These are phyloP conservation scores for Drosophila barbarae DNA, from an alignment of 2,888 invertebrate species.

Conservation along the genomic window DNA sequence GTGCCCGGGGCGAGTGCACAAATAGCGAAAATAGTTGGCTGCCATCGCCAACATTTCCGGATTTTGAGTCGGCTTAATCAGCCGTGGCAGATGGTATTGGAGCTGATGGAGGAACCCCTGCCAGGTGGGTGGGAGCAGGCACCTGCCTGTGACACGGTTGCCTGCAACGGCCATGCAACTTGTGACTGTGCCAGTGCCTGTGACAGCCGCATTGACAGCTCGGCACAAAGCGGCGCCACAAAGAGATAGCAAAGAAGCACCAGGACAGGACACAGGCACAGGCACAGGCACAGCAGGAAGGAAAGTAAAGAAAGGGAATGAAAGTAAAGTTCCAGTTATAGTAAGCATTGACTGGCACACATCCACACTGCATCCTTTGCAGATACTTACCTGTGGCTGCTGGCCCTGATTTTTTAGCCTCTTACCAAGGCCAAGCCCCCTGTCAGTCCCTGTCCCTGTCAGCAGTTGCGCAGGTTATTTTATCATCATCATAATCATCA, in stretches of 20 bases:
- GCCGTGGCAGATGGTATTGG: slow-evolving; percentile 7
- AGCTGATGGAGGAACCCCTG: too few species aligned
- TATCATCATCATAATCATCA: slow-evolving; percentile 17
- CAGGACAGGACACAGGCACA: background rate
- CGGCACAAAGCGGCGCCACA: slow-evolving; percentile 19
- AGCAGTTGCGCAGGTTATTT: slow-evolving; percentile 2
- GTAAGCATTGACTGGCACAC: slow-evolving; percentile 4
- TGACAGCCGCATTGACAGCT: slow-evolving; percentile 35
- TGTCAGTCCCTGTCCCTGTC: background rate
- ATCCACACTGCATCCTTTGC: background rate
- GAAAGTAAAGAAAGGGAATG: background rate
- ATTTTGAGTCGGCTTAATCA: slow-evolving; percentile 36
- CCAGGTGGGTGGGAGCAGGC: background rate
- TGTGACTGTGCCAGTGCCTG: slow-evolving; percentile 26
- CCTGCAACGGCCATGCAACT: slow-evolving; percentile 11
- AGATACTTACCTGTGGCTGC: background rate
- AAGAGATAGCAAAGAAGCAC: slow-evolving; percentile 6
- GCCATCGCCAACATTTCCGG: slow-evolving; percentile 24
- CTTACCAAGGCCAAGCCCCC: slow-evolving; percentile 7
- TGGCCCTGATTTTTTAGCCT: slow-evolving; percentile 20
- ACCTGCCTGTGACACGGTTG: slow-evolving; percentile 13
- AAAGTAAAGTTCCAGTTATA: slow-evolving; percentile 14
- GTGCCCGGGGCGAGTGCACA: slow-evolving; percentile 48
- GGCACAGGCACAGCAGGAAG: background rate
- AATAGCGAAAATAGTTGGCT: slow-evolving; percentile 44